Percentiles rank a stretch among this genome's conserved stretches.
Conservation (phyloP, 2,797 vertebrate genomes). For the Myiotriccus ornatus region DNA sequence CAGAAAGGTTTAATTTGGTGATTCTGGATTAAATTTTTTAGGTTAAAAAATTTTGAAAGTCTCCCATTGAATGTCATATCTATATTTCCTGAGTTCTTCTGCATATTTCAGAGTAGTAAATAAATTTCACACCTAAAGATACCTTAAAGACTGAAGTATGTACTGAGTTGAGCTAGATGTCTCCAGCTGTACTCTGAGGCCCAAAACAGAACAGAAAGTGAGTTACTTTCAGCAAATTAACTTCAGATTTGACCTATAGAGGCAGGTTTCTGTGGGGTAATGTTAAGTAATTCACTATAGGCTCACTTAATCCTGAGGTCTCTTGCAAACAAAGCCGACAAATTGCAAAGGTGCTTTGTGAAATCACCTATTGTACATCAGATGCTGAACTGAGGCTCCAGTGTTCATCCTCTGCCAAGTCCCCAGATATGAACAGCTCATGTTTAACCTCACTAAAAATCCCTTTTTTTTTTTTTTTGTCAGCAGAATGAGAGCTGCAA, state of each 20-base stretch:
- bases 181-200: not conserved
- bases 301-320: not conserved
- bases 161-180: not conserved
- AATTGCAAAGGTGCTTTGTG: conserved; percentile 41
- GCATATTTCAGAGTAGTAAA: not conserved
- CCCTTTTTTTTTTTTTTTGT: not conserved
- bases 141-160: not conserved
- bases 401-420: conserved; percentile 25
- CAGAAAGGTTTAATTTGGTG: not conserved
- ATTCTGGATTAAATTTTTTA: not conserved
- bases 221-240: not conserved
- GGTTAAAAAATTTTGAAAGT: not conserved
- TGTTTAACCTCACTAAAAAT: conserved; percentile 23
- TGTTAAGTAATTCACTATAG: not conserved
- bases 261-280: not conserved
- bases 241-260: not conserved
- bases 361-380: conserved; percentile 22
- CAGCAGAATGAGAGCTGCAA: conserved; percentile 18
- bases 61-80: not conserved
- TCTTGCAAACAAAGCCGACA: not conserved
- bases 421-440: conserved; percentile 1
- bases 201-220: not conserved
- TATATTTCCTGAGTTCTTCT: not conserved
- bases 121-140: not conserved
- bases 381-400: not conserved